Conservation (phyloP, 2,797 vertebrate genomes). For the Intellagama lesueurii region DNA sequence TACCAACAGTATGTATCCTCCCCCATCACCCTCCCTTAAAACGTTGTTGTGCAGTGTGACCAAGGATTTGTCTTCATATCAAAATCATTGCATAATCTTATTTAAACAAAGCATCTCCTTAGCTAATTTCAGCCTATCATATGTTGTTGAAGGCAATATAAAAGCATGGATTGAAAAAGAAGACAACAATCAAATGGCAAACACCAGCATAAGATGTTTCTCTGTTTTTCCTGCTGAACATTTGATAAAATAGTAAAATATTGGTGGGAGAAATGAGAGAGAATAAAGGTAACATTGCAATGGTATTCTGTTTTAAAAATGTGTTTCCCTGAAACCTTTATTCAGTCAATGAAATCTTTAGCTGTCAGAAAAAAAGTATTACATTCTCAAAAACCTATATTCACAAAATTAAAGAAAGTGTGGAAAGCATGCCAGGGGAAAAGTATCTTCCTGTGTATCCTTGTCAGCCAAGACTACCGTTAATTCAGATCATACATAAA, state of each 20-base stretch:
- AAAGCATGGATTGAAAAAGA: neutral
- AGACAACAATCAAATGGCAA: neutral
- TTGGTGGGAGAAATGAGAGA: neutral
- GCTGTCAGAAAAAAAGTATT: accelerated
- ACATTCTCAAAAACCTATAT: accelerated
- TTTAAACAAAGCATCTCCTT: neutral
- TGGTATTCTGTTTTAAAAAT: neutral
- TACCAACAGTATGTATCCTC: no score
- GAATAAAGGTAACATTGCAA: accelerated
- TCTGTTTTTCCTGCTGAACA: neutral
- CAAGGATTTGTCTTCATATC: neutral
- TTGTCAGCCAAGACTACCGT: neutral
- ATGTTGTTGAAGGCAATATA: neutral
- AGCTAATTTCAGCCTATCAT: neutral
- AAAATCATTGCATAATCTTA: neutral
- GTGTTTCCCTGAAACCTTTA: neutral
- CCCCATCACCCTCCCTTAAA: no score
- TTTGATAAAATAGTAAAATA: neutral
- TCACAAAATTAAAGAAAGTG: accelerated
- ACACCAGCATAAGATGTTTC: neutral
- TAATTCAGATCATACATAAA: neutral
- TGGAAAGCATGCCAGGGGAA: neutral
- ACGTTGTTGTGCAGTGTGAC: no score
- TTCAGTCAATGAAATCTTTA: neutral
- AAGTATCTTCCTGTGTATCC: neutral